phyloP scores from a whole-genome alignment of 1,140 invertebrate species.

The Papilio polytes region DNA sequence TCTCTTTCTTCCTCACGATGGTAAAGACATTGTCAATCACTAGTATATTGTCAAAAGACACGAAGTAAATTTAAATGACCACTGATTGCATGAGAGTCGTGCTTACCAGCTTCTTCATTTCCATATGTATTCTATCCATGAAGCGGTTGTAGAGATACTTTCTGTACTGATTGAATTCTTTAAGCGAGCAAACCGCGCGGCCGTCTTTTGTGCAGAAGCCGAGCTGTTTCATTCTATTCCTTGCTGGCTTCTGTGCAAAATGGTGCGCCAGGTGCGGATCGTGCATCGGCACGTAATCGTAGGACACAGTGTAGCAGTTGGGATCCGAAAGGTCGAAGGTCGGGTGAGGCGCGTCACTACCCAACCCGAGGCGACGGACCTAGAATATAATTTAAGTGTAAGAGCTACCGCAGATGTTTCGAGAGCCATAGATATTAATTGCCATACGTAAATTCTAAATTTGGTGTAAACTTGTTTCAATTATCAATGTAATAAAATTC shows the following conservation, averaged over 20 bases:
- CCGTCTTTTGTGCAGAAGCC: constrained; percentile 71
- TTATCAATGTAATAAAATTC: too few relatives aligned
- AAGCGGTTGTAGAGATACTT: constrained; percentile 76
- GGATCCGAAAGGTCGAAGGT: constrained; percentile 75
- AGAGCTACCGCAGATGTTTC: neutral
- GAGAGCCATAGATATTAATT: neutral
- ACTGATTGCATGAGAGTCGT: neutral
- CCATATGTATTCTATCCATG: constrained; percentile 75
- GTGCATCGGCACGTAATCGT: constrained; percentile 77
- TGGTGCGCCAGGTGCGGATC: constrained; percentile 75
- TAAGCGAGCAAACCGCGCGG: constrained; percentile 71
- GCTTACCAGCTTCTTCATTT: constrained; percentile 68
- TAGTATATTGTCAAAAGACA: too few relatives aligned
- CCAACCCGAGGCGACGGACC: constrained; percentile 72
- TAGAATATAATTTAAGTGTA: constrained; percentile 42
- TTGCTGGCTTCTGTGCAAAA: constrained; percentile 66
- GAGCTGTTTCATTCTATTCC: constrained; percentile 65
- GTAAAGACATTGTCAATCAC: too few relatives aligned
- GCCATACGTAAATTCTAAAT: too few relatives aligned
- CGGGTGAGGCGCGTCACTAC: constrained; percentile 53
- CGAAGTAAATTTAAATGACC: too few relatives aligned
- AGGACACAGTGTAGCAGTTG: constrained; percentile 76
- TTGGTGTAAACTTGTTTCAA: too few relatives aligned
- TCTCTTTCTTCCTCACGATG: too few relatives aligned
- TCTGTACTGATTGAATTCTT: constrained; percentile 78